Conservation (phyloP, 1,140 invertebrate species). For the Achroia grisella region DNA sequence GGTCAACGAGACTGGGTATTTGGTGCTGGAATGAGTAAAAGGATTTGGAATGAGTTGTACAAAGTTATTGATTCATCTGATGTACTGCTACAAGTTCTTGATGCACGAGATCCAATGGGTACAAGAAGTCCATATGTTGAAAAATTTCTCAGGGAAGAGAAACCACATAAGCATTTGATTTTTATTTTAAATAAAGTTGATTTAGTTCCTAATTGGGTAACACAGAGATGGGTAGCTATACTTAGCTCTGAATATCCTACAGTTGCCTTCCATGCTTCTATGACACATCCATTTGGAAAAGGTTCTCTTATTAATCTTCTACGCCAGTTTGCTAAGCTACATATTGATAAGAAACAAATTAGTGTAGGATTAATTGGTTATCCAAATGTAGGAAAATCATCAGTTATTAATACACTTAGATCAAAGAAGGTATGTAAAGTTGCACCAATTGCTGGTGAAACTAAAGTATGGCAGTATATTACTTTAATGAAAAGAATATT, state of each 20-base stretch:
- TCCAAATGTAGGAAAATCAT: constrained; percentile 99
- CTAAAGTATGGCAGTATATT: constrained; percentile 99
- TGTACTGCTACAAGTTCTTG: constrained; percentile 94
- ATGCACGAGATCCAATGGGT: constrained; percentile 96
- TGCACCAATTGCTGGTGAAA: constrained; percentile 99
- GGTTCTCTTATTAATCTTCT: constrained; percentile 97
- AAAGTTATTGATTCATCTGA: constrained; percentile 99
- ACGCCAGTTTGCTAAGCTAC: constrained; percentile 96
- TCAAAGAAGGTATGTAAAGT: constrained; percentile 98
- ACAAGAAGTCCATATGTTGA: constrained; percentile 96
- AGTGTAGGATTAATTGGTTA: constrained; percentile 99
- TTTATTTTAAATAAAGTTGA: constrained; percentile 97
- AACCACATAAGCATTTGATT: constrained; percentile 95
- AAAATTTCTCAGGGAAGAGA: constrained; percentile 91
- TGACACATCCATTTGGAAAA: constrained; percentile 99
- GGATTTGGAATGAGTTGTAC: constrained; percentile 99
- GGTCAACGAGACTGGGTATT: constrained; percentile 89
- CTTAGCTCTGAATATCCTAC: constrained; percentile 97
- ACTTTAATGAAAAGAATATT: constrained; percentile 98
- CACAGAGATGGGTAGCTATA: constrained; percentile 95
- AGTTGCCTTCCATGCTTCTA: constrained; percentile 97
- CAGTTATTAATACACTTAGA: constrained; percentile 96
- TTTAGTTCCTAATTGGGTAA: constrained; percentile 97
- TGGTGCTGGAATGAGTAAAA: constrained; percentile 94
- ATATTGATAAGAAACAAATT: constrained; percentile 97